Base-by-base conservation (phyloP, 92 coral and sea anemone species). In the Palythoa caribaeorum region DNA sequence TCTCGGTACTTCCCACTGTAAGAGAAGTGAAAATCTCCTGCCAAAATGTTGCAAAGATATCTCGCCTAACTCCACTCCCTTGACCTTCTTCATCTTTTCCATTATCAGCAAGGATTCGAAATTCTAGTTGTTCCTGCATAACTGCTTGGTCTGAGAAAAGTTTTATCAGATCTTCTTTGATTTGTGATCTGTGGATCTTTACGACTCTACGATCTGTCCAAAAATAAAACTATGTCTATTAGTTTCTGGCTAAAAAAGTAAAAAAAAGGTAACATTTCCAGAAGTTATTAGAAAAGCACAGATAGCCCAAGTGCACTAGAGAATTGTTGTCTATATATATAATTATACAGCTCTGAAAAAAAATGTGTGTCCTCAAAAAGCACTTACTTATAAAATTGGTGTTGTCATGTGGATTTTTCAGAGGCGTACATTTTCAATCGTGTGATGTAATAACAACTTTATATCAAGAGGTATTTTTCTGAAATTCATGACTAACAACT, bases 41-140 rank as follows among this genome's bases (percentile, higher is more conserved):
- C 86, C 84, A 84, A 73, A 89, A 85, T 21, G 79, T 85, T 37
- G 90, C 80, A 35, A 83, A 77, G 19, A 85, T 53, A 38, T 88
- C 91, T 70, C 87, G 71, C 7, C 44, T 48, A 66, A 80, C 87
- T 28, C 91, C 87, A 53, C 54, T 38, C 53, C 79, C 90, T 60
- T 79, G 54, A 65, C 91, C 91, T 66, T 73, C 84, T 37, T 77
- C 77, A 71, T 48, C 63, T 39, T 76, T 63, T 39, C 90, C 90
- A 52, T 63, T 60, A 15, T 77, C 88, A 84, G 72, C 88, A 71
- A 84, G 72, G 73, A 84, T 78, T 65, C 62, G 38, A n/a, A 69
- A 70, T 77, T 84, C 78, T 59, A 84, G 77, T 38, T 60, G 52
- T 71, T 70, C 66, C 39, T 84, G 44, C 88, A 84, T 84, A 70